These are phyloP conservation scores for Sweltsa coloradensis DNA, from an alignment of 1,140 invertebrate species.

Conservation along the genomic window DNA sequence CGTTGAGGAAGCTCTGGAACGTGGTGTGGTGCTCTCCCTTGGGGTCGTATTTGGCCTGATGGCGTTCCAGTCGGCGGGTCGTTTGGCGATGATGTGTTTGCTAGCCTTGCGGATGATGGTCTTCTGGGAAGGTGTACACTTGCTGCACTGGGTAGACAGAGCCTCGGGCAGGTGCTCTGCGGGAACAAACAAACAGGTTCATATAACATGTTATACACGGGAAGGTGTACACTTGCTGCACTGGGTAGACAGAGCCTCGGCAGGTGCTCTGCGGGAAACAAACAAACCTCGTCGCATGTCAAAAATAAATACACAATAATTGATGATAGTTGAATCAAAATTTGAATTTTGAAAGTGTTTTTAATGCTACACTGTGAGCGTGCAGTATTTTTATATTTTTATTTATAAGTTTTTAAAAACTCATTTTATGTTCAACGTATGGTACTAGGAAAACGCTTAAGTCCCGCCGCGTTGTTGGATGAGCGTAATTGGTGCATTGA, in stretches of 20 bases:
- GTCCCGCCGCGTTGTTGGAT: too few relatives aligned
- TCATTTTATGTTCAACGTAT: too few relatives aligned
- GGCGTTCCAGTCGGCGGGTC: slow-evolving; percentile 8
- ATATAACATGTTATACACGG: too few relatives aligned
- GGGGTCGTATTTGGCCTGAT: slow-evolving; percentile 13
- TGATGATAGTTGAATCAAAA: neutral
- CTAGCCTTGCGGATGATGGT: neutral
- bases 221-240: slow-evolving; percentile 13
- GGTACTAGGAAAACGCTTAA: too few relatives aligned
- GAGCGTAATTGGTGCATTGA: too few relatives aligned
- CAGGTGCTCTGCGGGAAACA: slow-evolving; percentile 6
- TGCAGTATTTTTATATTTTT: too few relatives aligned
- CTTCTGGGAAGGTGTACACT: slow-evolving; percentile 14
- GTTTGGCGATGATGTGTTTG: slow-evolving; percentile 7
- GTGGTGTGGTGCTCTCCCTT: neutral
- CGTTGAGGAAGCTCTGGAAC: slow-evolving; percentile 8
- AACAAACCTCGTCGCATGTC: neutral
- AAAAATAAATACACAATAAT: neutral
- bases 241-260: slow-evolving; percentile 10
- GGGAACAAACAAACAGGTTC: neutral
- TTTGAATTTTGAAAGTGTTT: slow-evolving; percentile 7
- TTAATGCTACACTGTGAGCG: slow-evolving; percentile 12
- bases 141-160: slow-evolving; percentile 9
- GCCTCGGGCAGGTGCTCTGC: slow-evolving; percentile 12
- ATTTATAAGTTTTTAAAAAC: too few relatives aligned